Evolutionary conservation across 2,888 invertebrate species (phyloP).

Genomic region (Hypomecis atomaria): DNA sequence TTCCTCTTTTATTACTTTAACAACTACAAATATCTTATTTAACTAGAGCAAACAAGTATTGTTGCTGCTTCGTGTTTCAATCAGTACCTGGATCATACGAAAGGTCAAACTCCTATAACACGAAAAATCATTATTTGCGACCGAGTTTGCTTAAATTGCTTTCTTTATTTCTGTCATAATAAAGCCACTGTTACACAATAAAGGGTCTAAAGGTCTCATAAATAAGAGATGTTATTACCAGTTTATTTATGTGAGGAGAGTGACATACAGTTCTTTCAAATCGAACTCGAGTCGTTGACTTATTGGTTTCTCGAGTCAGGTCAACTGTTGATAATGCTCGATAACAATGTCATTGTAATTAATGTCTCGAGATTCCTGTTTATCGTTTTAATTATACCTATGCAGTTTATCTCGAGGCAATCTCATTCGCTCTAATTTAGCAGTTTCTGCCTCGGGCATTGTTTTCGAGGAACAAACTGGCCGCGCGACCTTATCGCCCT

Average conservation of each 20-base stretch:
- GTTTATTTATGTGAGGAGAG: constrained; percentile 48
- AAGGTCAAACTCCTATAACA: too few species aligned
- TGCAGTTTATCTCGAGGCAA: constrained; percentile 22
- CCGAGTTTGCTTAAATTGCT: background rate
- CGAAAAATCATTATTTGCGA: too few species aligned
- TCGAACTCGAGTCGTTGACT: constrained; percentile 68
- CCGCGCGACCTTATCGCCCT: constrained; percentile 71
- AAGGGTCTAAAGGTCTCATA: constrained; percentile 46
- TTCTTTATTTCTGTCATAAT: constrained; percentile 6
- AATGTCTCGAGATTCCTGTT: constrained; percentile 52
- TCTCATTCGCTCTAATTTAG: constrained; percentile 52
- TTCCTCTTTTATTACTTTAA: too few species aligned
- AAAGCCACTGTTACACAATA: constrained; percentile 47
- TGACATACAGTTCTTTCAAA: constrained; percentile 67
- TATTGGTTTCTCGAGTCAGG: constrained; percentile 67
- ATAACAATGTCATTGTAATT: constrained; percentile 74
- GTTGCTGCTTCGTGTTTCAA: too few species aligned
- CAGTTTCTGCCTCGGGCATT: constrained; percentile 58
- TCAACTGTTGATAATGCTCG: constrained; percentile 57
- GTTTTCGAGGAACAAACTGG: constrained; percentile 65
- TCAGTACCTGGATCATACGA: too few species aligned
- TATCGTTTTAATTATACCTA: constrained; percentile 53
- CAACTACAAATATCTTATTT: too few species aligned
- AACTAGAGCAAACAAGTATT: too few species aligned
- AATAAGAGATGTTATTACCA: constrained; percentile 50